Percentiles rank a stretch among this genome's conserved stretches.
phyloP scores from a whole-genome alignment of 2,113 vertebrate species.

The Aldabrachelys gigantea region DNA sequence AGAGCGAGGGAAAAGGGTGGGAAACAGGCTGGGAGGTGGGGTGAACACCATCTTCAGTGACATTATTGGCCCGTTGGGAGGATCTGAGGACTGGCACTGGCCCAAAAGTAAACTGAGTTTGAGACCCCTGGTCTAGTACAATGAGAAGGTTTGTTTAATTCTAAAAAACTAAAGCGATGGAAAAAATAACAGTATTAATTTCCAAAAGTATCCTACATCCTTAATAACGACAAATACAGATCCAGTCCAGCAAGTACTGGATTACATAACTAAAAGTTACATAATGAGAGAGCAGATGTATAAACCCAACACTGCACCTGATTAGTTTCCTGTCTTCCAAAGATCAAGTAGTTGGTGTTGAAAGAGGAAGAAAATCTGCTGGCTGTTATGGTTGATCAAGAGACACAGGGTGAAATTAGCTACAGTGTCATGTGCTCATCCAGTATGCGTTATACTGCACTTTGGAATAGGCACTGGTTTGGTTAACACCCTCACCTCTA shows the following conservation, averaged over 20 bases:
- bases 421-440: not conserved
- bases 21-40: too few relatives aligned
- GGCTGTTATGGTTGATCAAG: not conserved
- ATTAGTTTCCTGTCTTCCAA: not conserved
- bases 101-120: too few relatives aligned
- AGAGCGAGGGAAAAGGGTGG: too few relatives aligned
- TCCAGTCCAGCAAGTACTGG: not conserved
- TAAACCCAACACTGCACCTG: not conserved
- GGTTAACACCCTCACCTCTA: not conserved
- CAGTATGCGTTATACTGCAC: not conserved
- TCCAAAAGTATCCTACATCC: not conserved
- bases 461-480: not conserved
- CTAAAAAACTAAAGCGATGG: not conserved
- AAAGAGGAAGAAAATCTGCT: not conserved
- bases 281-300: not conserved
- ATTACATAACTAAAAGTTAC: not conserved
- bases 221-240: not conserved
- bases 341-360: not conserved
- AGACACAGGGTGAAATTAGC: not conserved
- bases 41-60: too few relatives aligned
- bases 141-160: not conserved
- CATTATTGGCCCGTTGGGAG: too few relatives aligned
- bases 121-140: not conserved
- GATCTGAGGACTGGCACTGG: too few relatives aligned
- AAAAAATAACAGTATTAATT: not conserved